Evolutionary conservation across 2,888 invertebrate species (phyloP), one percentile per base, ranked within the genome.

Genomic region (Clusia tigrina): DNA sequence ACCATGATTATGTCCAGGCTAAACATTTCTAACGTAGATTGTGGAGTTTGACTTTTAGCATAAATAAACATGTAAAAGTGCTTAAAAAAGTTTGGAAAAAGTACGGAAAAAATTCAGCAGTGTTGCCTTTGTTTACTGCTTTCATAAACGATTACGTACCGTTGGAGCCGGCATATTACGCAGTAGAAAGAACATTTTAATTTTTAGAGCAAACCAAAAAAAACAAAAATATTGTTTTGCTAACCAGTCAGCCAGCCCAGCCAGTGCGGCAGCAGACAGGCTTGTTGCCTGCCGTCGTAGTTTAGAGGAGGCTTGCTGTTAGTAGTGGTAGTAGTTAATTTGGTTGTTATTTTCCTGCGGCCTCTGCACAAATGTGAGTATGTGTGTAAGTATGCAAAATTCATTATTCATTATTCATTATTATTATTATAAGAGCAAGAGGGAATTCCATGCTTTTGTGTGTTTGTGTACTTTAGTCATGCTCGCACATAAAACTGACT

Each of bases 321-420:
- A 18, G 24, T 52, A 52, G n/a, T 53, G 26, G 17, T 25, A 48
- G 25, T 25, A 6, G 22, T 9, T 20, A 22, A 3, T n/a, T 15
- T 18, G 48, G 20, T 22, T 18, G 18, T 17, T 48, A 18, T 22
- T 48, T 2, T 48, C 42, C 10, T 42, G 38, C 17, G 26, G 24
- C 20, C 46, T 20, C 25, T 56, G 32, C 48, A 37, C 2, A 24
- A n/a, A n/a, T n/a, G n/a, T n/a, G n/a, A n/a, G n/a, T n/a, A n/a
- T n/a, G n/a, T n/a, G n/a, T n/a, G n/a, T 26, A 55, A 55, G 48
- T 32, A 60, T 60, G 56, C 25, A 54, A 38, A 46, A 56, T 48
- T 22, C 12, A 32, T 59, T 64, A 60, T 64, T 42, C 42, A n/a
- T 42, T 42, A 3, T 42, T n/a, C 15, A 9, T 32, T 32, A 9